Evolutionary conservation across 1,140 invertebrate genomes (phyloP).

Genomic region (Philopotamus ludificatus): DNA sequence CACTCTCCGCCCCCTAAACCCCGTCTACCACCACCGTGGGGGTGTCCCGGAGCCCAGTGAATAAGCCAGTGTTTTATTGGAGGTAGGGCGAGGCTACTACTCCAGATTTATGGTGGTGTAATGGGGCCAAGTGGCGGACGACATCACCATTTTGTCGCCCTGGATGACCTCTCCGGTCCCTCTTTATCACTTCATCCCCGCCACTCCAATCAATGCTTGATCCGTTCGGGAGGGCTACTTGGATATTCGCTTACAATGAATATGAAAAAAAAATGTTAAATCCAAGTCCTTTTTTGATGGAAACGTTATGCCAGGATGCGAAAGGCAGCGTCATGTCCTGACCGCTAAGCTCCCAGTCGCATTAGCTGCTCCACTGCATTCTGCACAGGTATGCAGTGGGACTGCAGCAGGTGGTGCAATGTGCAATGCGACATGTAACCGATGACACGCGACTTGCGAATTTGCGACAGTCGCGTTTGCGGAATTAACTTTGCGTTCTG

Average conservation of each 20-base stretch:
- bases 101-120: conserved; percentile 38
- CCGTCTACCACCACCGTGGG: background rate
- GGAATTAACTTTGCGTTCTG: background rate
- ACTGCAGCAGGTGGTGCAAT: background rate
- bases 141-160: conserved; percentile 35
- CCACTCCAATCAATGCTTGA: background rate
- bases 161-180: conserved; percentile 26
- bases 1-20: background rate
- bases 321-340: too few relatives aligned
- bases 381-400: background rate
- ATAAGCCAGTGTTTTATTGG: conserved; percentile 16
- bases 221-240: too few relatives aligned
- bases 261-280: too few relatives aligned
- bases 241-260: too few relatives aligned
- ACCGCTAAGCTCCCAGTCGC: background rate
- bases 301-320: too few relatives aligned
- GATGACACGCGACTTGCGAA: conserved; percentile 32
- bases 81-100: background rate
- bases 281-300: too few relatives aligned
- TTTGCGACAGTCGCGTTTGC: conserved; percentile 16
- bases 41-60: background rate
- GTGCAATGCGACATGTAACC: background rate
- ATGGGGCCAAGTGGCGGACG: conserved; percentile 38
- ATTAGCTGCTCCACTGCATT: conserved; percentile 1
- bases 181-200: conserved; percentile 24